These are phyloP conservation scores for Lepisosteus osseus DNA, from an alignment of 2,113 vertebrate species.

Conservation along the genomic window DNA sequence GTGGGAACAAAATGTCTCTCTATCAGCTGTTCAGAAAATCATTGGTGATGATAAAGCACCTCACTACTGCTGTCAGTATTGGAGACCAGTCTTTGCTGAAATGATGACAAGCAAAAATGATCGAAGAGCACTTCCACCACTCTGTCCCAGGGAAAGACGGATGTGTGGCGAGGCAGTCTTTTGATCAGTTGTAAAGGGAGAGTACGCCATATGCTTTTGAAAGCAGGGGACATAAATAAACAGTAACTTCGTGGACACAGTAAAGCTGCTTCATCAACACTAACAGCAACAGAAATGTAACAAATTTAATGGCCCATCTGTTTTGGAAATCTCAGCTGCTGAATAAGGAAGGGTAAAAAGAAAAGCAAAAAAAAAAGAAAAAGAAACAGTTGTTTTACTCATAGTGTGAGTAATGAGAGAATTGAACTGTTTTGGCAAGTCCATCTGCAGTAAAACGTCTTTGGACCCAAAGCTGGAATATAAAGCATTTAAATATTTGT, in stretches of 20 bases:
- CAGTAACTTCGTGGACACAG: background rate
- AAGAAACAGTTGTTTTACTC: slow-evolving; percentile 21
- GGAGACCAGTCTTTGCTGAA: background rate
- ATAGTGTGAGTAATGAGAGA: slow-evolving; percentile 40
- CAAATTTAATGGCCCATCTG: slow-evolving; percentile 12
- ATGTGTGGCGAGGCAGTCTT: slow-evolving; percentile 31
- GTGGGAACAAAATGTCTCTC: no score
- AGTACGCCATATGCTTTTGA: slow-evolving; percentile 24
- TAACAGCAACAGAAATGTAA: background rate
- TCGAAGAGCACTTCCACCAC: slow-evolving; percentile 34
- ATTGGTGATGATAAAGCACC: no score
- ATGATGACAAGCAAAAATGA: slow-evolving; percentile 50
- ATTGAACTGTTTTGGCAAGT: slow-evolving; percentile 30
- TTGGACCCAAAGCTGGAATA: slow-evolving; percentile 46
- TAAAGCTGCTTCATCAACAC: background rate
- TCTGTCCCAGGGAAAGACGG: slow-evolving; percentile 50
- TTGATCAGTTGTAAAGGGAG: slow-evolving; percentile 47
- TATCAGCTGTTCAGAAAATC: no score
- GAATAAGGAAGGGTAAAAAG: slow-evolving; percentile 1
- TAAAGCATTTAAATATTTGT: slow-evolving; percentile 12
- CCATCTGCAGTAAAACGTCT: slow-evolving; percentile 30
- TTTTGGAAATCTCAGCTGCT: background rate
- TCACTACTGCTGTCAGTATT: no score
- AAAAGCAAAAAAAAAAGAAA: slow-evolving; percentile 1
- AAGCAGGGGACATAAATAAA: slow-evolving; percentile 21